Evolutionary conservation across 1,140 invertebrate species (phyloP).

Genomic region (Magallana gigas): DNA sequence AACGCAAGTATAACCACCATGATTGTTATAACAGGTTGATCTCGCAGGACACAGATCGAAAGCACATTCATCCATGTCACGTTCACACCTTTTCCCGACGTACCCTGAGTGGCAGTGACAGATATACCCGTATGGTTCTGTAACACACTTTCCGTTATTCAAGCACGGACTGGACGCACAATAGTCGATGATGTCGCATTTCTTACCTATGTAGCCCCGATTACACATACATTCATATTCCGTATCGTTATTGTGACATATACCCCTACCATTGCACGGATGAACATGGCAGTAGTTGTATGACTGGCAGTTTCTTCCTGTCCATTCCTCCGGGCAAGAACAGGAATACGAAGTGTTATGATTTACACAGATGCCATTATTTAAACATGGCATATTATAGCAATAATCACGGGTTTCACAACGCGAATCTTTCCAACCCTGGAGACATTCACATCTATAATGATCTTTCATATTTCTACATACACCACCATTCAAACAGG

Average conservation of each 20-base stretch:
- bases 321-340: not conserved
- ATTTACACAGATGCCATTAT: not conserved
- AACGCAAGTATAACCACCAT: constrained; percentile 54
- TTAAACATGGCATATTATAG: not conserved
- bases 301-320: not conserved
- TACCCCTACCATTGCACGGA: not conserved
- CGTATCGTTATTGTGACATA: constrained; percentile 17
- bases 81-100: constrained; percentile 40
- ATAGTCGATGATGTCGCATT: constrained; percentile 9
- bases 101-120: constrained; percentile 43
- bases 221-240: not conserved
- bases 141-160: constrained; percentile 43
- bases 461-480: constrained; percentile 83
- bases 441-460: constrained; percentile 87
- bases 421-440: constrained; percentile 94
- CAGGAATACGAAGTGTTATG: not conserved
- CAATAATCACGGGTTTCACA: constrained; percentile 90
- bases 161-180: constrained; percentile 50
- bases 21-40: constrained; percentile 46
- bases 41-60: constrained; percentile 31
- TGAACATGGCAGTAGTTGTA: not conserved
- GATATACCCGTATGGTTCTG: constrained; percentile 34
- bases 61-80: constrained; percentile 55
- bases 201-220: not conserved
- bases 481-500: constrained; percentile 94